A percentile compares a stretch with the other conserved stretches of the same genome.
Evolutionary conservation across 2,888 invertebrate species (phyloP).

Genomic region (Agrotis segetum): DNA sequence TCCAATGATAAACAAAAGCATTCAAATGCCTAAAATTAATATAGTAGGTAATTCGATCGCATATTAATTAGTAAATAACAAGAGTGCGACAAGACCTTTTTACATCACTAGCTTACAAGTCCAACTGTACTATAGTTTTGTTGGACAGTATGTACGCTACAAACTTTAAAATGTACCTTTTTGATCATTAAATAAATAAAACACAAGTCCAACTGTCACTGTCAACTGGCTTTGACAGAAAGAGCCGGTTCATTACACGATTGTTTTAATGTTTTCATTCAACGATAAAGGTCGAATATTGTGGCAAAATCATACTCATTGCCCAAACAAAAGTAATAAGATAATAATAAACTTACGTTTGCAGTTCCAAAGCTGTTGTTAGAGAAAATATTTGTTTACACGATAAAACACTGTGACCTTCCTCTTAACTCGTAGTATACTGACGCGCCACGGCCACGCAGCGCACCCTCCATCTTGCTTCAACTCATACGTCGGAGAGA

Average conservation of each 20-base stretch:
- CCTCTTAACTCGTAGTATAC: slow-evolving; percentile 71
- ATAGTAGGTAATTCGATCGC: neutral
- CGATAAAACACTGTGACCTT: slow-evolving; percentile 70
- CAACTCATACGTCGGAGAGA: slow-evolving; percentile 53
- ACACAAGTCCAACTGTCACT: too few relatives aligned
- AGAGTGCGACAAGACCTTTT: neutral
- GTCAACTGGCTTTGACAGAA: slow-evolving; percentile 18
- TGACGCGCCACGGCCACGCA: slow-evolving; percentile 71
- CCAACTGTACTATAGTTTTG: too few relatives aligned
- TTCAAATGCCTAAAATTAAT: neutral
- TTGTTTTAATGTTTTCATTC: neutral
- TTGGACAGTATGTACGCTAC: too few relatives aligned
- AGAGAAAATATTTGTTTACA: slow-evolving; percentile 59
- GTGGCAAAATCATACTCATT: neutral
- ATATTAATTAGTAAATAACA: too few relatives aligned
- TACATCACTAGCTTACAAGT: neutral
- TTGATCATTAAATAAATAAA: too few relatives aligned
- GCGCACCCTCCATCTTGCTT: slow-evolving; percentile 53
- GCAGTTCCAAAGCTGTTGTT: slow-evolving; percentile 41
- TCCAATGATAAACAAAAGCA: neutral
- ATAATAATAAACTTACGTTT: slow-evolving; percentile 48
- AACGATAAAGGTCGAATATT: neutral
- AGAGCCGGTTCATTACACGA: slow-evolving; percentile 17
- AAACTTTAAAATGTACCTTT: too few relatives aligned
- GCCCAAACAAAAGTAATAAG: neutral